Evolutionary conservation across 2,888 invertebrate species (phyloP).

Genomic region (Oscheius sp.): DNA sequence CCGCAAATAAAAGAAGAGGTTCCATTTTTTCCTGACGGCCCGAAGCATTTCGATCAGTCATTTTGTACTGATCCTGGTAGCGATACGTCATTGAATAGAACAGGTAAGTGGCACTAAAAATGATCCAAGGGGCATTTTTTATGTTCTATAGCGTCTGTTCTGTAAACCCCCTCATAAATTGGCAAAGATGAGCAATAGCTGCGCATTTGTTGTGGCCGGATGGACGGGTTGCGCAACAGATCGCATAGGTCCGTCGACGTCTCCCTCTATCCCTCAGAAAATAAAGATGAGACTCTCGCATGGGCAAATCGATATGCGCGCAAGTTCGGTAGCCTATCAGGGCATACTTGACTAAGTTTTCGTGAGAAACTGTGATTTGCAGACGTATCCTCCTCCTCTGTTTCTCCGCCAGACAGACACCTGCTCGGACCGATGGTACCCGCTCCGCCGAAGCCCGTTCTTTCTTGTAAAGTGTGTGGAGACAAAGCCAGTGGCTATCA

Average conservation of each 20-base stretch:
- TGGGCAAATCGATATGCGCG: neutral
- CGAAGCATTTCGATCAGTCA: constrained; percentile 7
- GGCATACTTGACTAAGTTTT: no score
- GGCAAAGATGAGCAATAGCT: constrained; percentile 35
- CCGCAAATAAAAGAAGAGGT: constrained; percentile 7
- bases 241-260: constrained; percentile 19
- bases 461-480: constrained; percentile 85
- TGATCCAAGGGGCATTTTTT: neutral
- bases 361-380: no score
- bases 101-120: constrained; percentile 15
- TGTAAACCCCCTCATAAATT: constrained; percentile 23
- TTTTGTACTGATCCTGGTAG: constrained; percentile 9
- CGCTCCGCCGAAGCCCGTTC: constrained; percentile 22
- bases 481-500: constrained; percentile 93
- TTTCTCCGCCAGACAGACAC: constrained; percentile 29
- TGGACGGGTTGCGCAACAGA: constrained; percentile 34
- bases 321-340: no score
- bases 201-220: constrained; percentile 37
- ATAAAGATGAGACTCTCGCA: neutral
- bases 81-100: constrained; percentile 25
- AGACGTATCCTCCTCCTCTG: constrained; percentile 12
- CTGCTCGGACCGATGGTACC: constrained; percentile 10
- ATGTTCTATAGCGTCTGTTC: constrained; percentile 17
- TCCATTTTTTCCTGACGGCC: constrained; percentile 1
- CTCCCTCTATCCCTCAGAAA: neutral